A percentile compares a stretch with the other conserved stretches of the same genome.
These are phyloP conservation scores for Meandrusa payeni DNA, from an alignment of 2,888 invertebrate genomes.

Conservation along the genomic window DNA sequence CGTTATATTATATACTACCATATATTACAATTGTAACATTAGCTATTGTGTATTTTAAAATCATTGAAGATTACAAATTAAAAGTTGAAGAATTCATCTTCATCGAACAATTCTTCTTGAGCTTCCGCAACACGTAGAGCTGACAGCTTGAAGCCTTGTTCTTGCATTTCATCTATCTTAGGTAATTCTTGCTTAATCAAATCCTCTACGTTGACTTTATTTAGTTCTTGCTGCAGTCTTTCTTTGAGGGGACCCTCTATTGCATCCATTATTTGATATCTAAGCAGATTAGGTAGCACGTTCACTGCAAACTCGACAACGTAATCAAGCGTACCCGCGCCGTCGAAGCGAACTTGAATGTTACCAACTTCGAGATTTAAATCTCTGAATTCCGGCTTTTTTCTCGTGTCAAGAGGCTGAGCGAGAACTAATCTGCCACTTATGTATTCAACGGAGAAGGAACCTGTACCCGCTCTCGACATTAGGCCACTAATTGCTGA, in stretches of 20 bases:
- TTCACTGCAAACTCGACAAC: slow-evolving; percentile 90
- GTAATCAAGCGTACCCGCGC: slow-evolving; percentile 93
- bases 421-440: slow-evolving; percentile 85
- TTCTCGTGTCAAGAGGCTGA: slow-evolving; percentile 89
- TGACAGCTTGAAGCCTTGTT: slow-evolving; percentile 67
- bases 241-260: slow-evolving; percentile 88
- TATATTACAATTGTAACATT: slow-evolving; percentile 27
- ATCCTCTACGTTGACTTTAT: slow-evolving; percentile 87
- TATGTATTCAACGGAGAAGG: slow-evolving; percentile 90
- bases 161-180: slow-evolving; percentile 82
- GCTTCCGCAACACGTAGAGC: slow-evolving; percentile 43
- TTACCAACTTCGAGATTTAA: slow-evolving; percentile 91
- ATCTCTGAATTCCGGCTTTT: slow-evolving; percentile 85
- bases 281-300: slow-evolving; percentile 89
- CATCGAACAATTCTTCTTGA: slow-evolving; percentile 48
- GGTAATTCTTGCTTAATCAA: slow-evolving; percentile 86
- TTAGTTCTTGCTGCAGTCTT: slow-evolving; percentile 86
- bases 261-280: slow-evolving; percentile 93
- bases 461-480: slow-evolving; percentile 85
- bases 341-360: slow-evolving; percentile 90
- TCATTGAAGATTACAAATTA: slow-evolving; percentile 31
- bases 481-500: slow-evolving; percentile 84
- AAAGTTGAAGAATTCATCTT: slow-evolving; percentile 75
- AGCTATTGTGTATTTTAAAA: background rate
- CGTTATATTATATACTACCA: background rate